Base-by-base conservation (phyloP, 2,113 vertebrate species). In the Cyanoramphus novaezelandiae region DNA sequence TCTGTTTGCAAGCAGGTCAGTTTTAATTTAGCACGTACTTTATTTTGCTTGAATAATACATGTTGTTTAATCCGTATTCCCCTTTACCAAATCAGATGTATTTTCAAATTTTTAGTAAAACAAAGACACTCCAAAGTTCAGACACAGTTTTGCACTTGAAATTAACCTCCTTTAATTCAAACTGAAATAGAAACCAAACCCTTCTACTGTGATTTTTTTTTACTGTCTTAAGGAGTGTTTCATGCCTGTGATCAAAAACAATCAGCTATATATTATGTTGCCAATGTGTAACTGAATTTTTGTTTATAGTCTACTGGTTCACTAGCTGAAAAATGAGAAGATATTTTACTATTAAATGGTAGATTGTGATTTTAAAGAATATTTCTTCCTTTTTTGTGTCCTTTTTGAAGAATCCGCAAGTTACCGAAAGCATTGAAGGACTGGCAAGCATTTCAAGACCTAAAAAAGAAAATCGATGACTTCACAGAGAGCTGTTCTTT, bases 401-500 rank as follows among this genome's bases (percentile, higher is more conserved):
- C 46, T 31, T 78, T 97, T 81, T 49, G 98, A 87, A 96, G 98
- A 83, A 98, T 98, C 78, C 97, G 97, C 53, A 99, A 98, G 86
- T 97, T 99, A 62, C 98, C 98, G 0, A 98, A 98, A 95, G 98
- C 98, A 5, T 35, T 99, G 95, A 99, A 98, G 93, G 98, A 99
- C 80, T 98, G 98, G 98, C 97, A 98, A 94, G 98, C 98, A 43
- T 99, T 98, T 92, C 96, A 97, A 84, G 98, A 99, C 47, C 95
- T 99, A 33, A 99, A 99, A 96, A 98, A 97, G 67, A 98, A 91
- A 53, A 98, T 98, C 25, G 98, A 98, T 92, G 98, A 99, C 97
- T 99, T 99, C 96, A 97, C 96, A 27, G 98, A 98, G 86, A 98
- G 95, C 59, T 99, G 98, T 82, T 98, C 98, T 53, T 97, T 99